Percentiles rank a stretch among this genome's conserved stretches.
Evolutionary conservation across 2,888 invertebrate genomes (phyloP).

Genomic region (Ecliptopera silaceata): DNA sequence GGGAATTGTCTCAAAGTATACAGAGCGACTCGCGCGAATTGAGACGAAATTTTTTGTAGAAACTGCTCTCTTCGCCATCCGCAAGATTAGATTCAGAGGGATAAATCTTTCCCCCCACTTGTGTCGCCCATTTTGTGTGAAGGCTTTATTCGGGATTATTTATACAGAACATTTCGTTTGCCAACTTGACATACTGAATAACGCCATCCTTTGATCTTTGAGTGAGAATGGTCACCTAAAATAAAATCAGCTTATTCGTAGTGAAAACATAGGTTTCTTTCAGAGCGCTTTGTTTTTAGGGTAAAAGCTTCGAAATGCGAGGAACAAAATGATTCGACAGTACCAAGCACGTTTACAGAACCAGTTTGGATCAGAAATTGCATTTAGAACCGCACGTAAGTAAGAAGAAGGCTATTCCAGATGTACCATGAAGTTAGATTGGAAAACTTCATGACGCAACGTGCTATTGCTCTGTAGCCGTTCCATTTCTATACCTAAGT

Average conservation of each 20-base stretch:
- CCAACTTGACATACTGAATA: slow-evolving; percentile 65
- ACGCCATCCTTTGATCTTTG: slow-evolving; percentile 60
- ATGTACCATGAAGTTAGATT: slow-evolving; percentile 73
- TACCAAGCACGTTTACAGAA: slow-evolving; percentile 27
- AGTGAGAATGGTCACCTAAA: slow-evolving; percentile 47
- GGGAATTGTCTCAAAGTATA: slow-evolving; percentile 59
- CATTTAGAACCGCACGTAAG: slow-evolving; percentile 54
- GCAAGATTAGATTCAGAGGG: slow-evolving; percentile 78
- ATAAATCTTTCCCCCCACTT: slow-evolving; percentile 76
- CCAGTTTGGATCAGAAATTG: slow-evolving; percentile 46
- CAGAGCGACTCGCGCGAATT: slow-evolving; percentile 57
- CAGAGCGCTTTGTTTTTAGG: background rate
- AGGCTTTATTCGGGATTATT: slow-evolving; percentile 76
- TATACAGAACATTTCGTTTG: slow-evolving; percentile 70
- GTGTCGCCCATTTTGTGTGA: slow-evolving; percentile 71
- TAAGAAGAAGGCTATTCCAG: slow-evolving; percentile 62
- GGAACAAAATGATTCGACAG: background rate
- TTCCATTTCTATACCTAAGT: slow-evolving; percentile 51
- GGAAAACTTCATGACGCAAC: slow-evolving; percentile 69
- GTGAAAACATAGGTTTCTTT: background rate
- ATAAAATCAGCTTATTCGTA: slow-evolving; percentile 32
- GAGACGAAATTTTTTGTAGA: slow-evolving; percentile 66
- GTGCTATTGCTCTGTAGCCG: slow-evolving; percentile 56
- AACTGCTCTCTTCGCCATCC: slow-evolving; percentile 76
- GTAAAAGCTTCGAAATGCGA: background rate